A percentile compares a stretch with the other conserved stretches of the same genome.
Evolutionary conservation across 35 echinoderm and acorn worm genomes (phyloP).

Genomic region (Apostichopus japonicus): DNA sequence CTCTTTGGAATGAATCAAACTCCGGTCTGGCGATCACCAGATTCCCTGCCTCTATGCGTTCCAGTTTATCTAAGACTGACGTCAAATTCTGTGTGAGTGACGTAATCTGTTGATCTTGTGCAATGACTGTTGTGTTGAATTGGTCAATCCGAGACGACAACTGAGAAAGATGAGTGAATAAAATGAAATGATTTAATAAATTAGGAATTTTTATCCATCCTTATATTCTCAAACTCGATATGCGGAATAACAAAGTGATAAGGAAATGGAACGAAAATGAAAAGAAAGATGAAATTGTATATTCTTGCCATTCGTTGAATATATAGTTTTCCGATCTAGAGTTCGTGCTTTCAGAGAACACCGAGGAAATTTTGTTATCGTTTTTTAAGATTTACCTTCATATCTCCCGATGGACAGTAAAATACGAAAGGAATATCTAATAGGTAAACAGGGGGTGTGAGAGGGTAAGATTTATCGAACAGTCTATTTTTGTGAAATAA

Average conservation of each 20-base stretch:
- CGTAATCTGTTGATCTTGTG: background rate
- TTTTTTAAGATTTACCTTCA: no score
- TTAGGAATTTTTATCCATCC: no score
- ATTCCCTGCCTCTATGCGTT: background rate
- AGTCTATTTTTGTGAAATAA: no score
- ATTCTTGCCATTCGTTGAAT: background rate
- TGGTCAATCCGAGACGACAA: slow-evolving; percentile 6
- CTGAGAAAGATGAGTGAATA: background rate
- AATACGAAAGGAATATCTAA: no score
- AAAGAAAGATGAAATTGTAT: background rate
- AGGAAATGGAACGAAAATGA: background rate
- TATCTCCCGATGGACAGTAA: no score
- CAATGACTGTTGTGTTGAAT: background rate
- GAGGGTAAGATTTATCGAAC: no score
- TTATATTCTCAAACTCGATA: no score
- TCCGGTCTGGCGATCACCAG: background rate
- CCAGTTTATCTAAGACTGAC: slow-evolving; percentile 5
- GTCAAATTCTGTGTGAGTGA: background rate
- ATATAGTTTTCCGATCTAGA: no score
- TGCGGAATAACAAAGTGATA: no score
- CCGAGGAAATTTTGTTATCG: no score
- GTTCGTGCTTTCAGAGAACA: no score
- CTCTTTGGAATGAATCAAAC: background rate
- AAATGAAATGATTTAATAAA: background rate
- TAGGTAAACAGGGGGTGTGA: no score